These are phyloP conservation scores for Pseudochaenichthys georgianus DNA, from an alignment of 2,797 vertebrate genomes.

Conservation along the genomic window DNA sequence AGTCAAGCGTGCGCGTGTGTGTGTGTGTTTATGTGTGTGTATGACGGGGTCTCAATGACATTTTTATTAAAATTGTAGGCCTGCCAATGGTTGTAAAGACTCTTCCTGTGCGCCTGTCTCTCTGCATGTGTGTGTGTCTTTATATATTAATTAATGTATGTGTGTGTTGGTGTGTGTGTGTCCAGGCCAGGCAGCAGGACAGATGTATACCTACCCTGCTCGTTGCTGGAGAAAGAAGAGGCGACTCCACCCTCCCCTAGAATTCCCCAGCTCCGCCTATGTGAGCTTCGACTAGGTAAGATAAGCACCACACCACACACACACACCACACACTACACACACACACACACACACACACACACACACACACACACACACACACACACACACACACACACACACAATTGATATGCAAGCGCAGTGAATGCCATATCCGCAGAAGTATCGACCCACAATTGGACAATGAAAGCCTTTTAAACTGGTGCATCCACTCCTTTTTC, in stretches of 20 bases:
- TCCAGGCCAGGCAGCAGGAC: slow-evolving; percentile 92
- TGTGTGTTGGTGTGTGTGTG: slow-evolving; percentile 49
- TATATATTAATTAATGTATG: slow-evolving; percentile 26
- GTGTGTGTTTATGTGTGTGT: background rate
- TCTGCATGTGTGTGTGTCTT: slow-evolving; percentile 30
- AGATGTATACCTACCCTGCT: slow-evolving; percentile 97
- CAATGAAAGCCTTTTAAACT: slow-evolving; percentile 3
- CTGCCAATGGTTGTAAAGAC: slow-evolving; percentile 64
- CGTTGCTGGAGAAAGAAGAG: slow-evolving; percentile 99
- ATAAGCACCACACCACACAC: slow-evolving; percentile 37
- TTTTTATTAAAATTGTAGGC: slow-evolving; percentile 54
- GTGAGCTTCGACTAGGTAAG: slow-evolving; percentile 95
- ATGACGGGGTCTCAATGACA: slow-evolving; percentile 36
- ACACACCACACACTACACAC: too few relatives aligned
- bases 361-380: slow-evolving; percentile 5
- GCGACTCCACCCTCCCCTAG: slow-evolving; percentile 93
- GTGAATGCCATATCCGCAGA: background rate
- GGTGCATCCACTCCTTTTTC: slow-evolving; percentile 2
- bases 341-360: too few relatives aligned
- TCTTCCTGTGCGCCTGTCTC: slow-evolving; percentile 57
- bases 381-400: slow-evolving; percentile 21
- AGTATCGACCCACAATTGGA: background rate
- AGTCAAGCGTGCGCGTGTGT: slow-evolving; percentile 14
- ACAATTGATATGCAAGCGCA: slow-evolving; percentile 5
- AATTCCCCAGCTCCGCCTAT: slow-evolving; percentile 94